These are phyloP conservation scores for Muscicapa striata DNA, from an alignment of 2,797 vertebrate genomes.

Conservation along the genomic window DNA sequence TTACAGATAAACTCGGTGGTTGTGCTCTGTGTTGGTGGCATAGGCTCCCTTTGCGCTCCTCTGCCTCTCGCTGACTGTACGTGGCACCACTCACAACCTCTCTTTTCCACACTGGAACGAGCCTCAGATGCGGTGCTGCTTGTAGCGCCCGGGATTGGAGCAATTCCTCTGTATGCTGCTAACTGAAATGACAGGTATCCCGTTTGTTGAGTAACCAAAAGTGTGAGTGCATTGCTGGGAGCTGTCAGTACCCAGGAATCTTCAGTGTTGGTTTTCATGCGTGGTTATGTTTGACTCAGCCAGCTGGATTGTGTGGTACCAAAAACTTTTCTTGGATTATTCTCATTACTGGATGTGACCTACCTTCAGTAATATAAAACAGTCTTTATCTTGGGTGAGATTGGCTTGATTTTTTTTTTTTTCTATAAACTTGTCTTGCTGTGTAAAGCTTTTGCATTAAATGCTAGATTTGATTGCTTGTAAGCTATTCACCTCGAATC, in stretches of 20 bases:
- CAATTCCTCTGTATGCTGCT: slow-evolving; percentile 47
- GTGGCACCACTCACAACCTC: slow-evolving; percentile 6
- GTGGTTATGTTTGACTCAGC: not conserved
- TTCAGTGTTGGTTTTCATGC: not conserved
- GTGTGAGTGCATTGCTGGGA: not conserved
- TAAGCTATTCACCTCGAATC: slow-evolving; percentile 18
- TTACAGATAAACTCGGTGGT: slow-evolving; percentile 38
- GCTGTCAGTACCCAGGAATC: slow-evolving; percentile 15
- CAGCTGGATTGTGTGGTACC: slow-evolving; percentile 46
- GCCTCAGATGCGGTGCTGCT: not conserved
- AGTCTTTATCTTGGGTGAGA: slow-evolving; percentile 35
- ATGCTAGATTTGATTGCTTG: slow-evolving; percentile 17
- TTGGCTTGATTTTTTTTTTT: slow-evolving; percentile 12
- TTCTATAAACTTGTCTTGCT: slow-evolving; percentile 20
- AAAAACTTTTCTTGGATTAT: slow-evolving; percentile 49
- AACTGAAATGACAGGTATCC: not conserved
- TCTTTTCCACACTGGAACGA: slow-evolving; percentile 10
- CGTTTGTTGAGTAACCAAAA: slow-evolving; percentile 8
- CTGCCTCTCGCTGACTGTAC: slow-evolving; percentile 8
- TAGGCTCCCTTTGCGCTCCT: not conserved
- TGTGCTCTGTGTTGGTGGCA: slow-evolving; percentile 21
- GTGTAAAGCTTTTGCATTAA: slow-evolving; percentile 52
- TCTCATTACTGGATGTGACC: slow-evolving; percentile 15
- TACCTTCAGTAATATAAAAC: slow-evolving; percentile 53
- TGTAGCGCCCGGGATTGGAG: not conserved